Evolutionary conservation across 2,797 vertebrate genomes (phyloP), one percentile per base, ranked within the genome.

Genomic region (Oreochromis mossambicus): DNA sequence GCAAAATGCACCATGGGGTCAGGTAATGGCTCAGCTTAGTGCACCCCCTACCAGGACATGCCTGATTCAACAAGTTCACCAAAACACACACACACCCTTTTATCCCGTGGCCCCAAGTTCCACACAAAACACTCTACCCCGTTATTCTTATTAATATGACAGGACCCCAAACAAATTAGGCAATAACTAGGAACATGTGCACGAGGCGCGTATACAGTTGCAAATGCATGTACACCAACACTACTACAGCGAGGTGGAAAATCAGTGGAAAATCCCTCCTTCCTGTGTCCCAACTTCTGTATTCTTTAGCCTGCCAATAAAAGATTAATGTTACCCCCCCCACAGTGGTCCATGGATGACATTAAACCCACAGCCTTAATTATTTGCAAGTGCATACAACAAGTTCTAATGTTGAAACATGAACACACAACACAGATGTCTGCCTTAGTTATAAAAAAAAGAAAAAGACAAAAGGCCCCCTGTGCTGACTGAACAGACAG

Each of bases 11-110:
- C 82, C 83, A 77, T 80, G 58, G 84, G 91, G 94, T 92, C 91
- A 90, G 90, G 93, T 93, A 92, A 91, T 88, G 89, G 82, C 89
- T 91, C 79, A 84, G 86, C 79, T 82, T 63, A 90, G 81, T 81
- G 88, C 78, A 86, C 92, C 93, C 92, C 94, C 95, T 86, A 77
- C 91, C 76, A 77, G 81, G 91, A 93, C 48, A 56, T 93, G 92
- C 89, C 94, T 92, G 86, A 91, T 92, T 88, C 88, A 90, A 91
- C 89, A 93, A 92, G 93, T 94, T 95, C 86, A 94, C 93, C 80
- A 87, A 91, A 94, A 95, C 17, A 38, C 34, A 92, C 87, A 91
- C 85, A 91, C 89, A 90, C 80, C 78, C 91, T 87, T 94, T 94
- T 83, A 92, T 95, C 84, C 83, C 2, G 1, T 70, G 70, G 77